A percentile compares a stretch with the other conserved stretches of the same genome.
These are phyloP conservation scores for Drosophila algonquin DNA, from an alignment of 2,888 invertebrate genomes.

Conservation along the genomic window DNA sequence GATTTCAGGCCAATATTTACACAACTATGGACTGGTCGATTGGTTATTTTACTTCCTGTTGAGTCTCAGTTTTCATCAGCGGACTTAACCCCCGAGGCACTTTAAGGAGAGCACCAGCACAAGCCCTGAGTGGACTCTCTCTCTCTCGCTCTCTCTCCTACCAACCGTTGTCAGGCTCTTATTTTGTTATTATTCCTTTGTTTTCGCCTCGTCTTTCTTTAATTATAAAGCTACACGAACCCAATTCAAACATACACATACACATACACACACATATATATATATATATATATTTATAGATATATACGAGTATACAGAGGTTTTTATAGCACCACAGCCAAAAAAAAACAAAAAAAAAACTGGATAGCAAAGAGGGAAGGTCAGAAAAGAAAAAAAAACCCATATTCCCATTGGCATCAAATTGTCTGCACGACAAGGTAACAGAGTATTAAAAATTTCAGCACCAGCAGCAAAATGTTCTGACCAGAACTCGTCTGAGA, in stretches of 20 bases:
- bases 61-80: not conserved
- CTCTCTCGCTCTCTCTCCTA: slow-evolving; percentile 39
- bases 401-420: slow-evolving; percentile 67
- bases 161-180: slow-evolving; percentile 67
- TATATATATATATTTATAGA: not conserved
- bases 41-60: not conserved
- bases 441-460: slow-evolving; percentile 78
- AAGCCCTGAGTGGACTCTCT: slow-evolving; percentile 27
- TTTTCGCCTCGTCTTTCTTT: slow-evolving; percentile 63
- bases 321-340: slow-evolving; percentile 20
- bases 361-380: slow-evolving; percentile 5
- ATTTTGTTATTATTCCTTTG: slow-evolving; percentile 54
- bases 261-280: not conserved
- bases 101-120: slow-evolving; percentile 36
- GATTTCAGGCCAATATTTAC: too few species aligned
- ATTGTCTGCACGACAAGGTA: slow-evolving; percentile 72
- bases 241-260: slow-evolving; percentile 7
- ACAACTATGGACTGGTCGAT: not conserved
- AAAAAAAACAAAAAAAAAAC: slow-evolving; percentile 8
- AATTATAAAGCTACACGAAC: slow-evolving; percentile 64
- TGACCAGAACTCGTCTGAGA: slow-evolving; percentile 51
- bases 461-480: slow-evolving; percentile 49
- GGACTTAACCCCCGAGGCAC: slow-evolving; percentile 22
- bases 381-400: slow-evolving; percentile 27
- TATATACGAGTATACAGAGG: slow-evolving; percentile 35